These are phyloP conservation scores for Sarcophaga rosellei DNA, from an alignment of 2,888 invertebrate genomes.

Conservation along the genomic window DNA sequence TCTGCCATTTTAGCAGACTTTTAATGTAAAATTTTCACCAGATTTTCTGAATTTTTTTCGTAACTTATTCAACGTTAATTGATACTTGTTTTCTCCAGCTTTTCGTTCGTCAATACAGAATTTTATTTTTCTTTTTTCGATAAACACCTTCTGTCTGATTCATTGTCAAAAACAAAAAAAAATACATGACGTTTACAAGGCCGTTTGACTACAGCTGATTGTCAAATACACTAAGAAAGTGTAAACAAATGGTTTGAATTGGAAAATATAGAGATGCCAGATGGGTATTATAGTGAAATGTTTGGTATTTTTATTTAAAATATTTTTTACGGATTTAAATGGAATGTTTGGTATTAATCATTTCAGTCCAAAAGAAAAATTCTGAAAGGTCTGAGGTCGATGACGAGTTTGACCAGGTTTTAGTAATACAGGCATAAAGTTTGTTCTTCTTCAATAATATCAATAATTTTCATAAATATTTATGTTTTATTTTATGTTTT, in stretches of 20 bases:
- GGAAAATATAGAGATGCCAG: background rate
- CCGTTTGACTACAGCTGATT: conserved; percentile 44
- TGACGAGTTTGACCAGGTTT: no score
- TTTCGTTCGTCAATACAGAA: conserved; percentile 54
- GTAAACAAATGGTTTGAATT: background rate
- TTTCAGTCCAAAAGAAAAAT: no score
- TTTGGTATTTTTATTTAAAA: no score
- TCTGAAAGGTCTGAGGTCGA: no score
- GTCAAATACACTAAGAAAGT: conserved; percentile 7
- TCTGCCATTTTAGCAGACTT: conserved; percentile 73
- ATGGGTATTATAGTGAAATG: background rate
- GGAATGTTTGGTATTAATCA: no score
- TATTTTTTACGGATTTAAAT: no score
- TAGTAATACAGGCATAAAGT: no score
- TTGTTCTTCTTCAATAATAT: no score
- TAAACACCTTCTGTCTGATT: conserved; percentile 40
- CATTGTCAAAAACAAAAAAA: conserved; percentile 35
- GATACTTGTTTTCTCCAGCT: background rate
- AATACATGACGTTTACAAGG: conserved; percentile 57
- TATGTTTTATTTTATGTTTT: no score
- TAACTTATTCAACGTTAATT: conserved; percentile 24
- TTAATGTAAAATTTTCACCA: conserved; percentile 22
- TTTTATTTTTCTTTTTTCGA: conserved; percentile 18
- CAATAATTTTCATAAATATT: no score
- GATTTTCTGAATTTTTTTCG: conserved; percentile 33